These are phyloP conservation scores for Drosophila pandora DNA, from an alignment of 1,140 invertebrate genomes.

Conservation along the genomic window DNA sequence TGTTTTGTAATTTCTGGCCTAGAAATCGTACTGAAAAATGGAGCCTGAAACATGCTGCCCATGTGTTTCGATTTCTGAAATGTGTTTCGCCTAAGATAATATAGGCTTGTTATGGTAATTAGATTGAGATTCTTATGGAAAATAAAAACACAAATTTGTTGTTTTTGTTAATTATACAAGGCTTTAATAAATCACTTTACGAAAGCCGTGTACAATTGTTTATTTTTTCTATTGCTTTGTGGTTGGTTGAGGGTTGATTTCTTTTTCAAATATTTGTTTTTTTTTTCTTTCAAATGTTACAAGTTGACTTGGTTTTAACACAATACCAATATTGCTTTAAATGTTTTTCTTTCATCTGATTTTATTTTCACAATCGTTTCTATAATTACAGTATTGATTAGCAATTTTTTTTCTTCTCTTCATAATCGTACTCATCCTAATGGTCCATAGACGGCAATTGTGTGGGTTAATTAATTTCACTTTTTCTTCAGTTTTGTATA, in stretches of 20 bases:
- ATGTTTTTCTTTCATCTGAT: conserved; percentile 35
- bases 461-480: conserved; percentile 24
- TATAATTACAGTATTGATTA: conserved; percentile 54
- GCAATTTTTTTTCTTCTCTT: conserved; percentile 20
- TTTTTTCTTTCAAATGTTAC: conserved; percentile 63
- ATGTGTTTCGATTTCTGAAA: conserved; percentile 23
- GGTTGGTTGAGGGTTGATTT: conserved; percentile 44
- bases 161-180: conserved; percentile 74
- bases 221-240: conserved; percentile 68
- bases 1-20: conserved; percentile 20
- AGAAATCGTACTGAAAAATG: conserved; percentile 32
- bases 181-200: conserved; percentile 75
- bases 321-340: conserved; percentile 74
- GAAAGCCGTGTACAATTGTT: conserved; percentile 75
- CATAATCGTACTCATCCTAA: conserved; percentile 33
- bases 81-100: conserved; percentile 3
- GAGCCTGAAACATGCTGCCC: conserved; percentile 46
- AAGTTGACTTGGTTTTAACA: conserved; percentile 68
- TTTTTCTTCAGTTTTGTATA: conserved; percentile 59
- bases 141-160: conserved; percentile 67
- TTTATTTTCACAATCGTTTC: conserved; percentile 32
- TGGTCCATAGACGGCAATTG: conserved; percentile 41
- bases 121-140: conserved; percentile 2
- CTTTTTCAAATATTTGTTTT: conserved; percentile 33
- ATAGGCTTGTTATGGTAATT: not conserved